Evolutionary conservation across 2,888 invertebrate species (phyloP), one percentile per base, ranked within the genome.

Genomic region (Chymomyza fuscimana): DNA sequence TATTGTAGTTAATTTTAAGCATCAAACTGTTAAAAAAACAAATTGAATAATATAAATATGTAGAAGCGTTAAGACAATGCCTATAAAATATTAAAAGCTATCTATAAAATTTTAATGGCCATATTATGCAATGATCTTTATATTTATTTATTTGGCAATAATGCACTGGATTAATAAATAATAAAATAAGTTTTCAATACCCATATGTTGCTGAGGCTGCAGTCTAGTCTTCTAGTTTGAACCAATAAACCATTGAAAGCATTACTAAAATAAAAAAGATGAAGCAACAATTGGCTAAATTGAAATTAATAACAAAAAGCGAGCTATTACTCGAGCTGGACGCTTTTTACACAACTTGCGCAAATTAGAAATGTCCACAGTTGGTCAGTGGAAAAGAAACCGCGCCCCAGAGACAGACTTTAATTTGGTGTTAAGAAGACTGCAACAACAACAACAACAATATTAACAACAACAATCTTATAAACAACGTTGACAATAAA

Each of bases 321-420:
- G n/a, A n/a, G n/a, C n/a, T n/a, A n/a, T n/a, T n/a, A n/a, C 9
- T 32, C 32, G 32, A 32, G 32, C 32, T 32, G 32, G 32, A 32
- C 9, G 32, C 60, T 70, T 51, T 69, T 79, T 77, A 73, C 65
- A 69, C 62, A 61, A 68, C 65, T 61, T 73, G 70, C 70, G 76
- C 64, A 71, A 83, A 83, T 81, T 71, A 59, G 9, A 78, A 69
- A 65, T 67, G 76, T 72, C 72, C 74, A 81, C 74, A 76, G 56
- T 12, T 62, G 50, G 40, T 22, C 5, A 5, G 3, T n/a, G 52
- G 16, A 54, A 54, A 54, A 54, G 52, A 54, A 54, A 54, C 52
- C 52, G 52, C 52, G 52, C 52, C 52, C 19, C 16, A 9, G 7
- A 54, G 40, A 46, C 40, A 4, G 16, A 19, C 19, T 7, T 54